Evolutionary conservation across 1,140 invertebrate species (phyloP).

Genomic region (Armadillidium nasatum): DNA sequence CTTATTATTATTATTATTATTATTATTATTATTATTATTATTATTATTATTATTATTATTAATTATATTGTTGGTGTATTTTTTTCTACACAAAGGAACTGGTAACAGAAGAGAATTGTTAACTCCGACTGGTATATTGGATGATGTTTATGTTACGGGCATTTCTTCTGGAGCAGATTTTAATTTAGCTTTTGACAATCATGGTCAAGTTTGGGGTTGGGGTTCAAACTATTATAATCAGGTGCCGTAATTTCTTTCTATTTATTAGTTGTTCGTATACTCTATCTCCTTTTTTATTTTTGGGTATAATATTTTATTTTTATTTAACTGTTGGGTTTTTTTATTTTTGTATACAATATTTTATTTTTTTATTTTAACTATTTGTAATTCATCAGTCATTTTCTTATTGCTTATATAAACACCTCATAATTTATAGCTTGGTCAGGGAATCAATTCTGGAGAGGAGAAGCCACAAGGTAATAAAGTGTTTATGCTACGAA

Average conservation of each 20-base stretch:
- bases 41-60: no score
- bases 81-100: slow-evolving; percentile 23
- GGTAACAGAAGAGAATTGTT: slow-evolving; percentile 36
- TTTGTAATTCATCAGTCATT: no score
- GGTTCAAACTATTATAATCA: slow-evolving; percentile 61
- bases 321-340: no score
- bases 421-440: slow-evolving; percentile 19
- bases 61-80: no score
- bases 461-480: slow-evolving; percentile 47
- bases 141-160: slow-evolving; percentile 51
- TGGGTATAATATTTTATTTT: no score
- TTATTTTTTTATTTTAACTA: no score
- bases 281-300: no score
- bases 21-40: no score
- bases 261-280: no score
- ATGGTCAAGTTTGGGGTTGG: slow-evolving; percentile 59
- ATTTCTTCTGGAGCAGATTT: slow-evolving; percentile 65
- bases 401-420: no score
- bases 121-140: slow-evolving; percentile 49
- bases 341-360: no score
- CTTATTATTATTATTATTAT: background rate
- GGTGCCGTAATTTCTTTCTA: slow-evolving; percentile 46
- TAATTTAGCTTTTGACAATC: slow-evolving; percentile 61
- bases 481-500: slow-evolving; percentile 53
- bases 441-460: slow-evolving; percentile 22